Evolutionary conservation across 2,113 vertebrate species (phyloP), one percentile per base, ranked within the genome.

Genomic region (Eupsittula cactorum): DNA sequence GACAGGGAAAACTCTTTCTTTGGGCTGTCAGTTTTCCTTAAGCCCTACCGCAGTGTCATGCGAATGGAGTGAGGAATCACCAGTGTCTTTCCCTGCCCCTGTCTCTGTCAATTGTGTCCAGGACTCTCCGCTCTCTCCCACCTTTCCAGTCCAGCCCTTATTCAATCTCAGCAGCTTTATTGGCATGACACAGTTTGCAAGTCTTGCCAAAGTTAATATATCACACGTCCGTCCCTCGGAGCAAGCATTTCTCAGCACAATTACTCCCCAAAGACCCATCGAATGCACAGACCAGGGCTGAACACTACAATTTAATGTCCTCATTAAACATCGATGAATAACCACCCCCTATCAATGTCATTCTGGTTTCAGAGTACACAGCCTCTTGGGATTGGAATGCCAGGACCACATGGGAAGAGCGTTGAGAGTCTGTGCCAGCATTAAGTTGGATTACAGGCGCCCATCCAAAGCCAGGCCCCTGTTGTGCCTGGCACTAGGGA

Each of bases 171-270:
- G 14, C 18, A 39, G 88, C 74, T 23, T 96, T 82, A 96, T 92
- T 94, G 96, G 87, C 96, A 29, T 96, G 95, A 95, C 95, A 93
- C 23, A 55, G 82, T 24, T 55, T 95, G 90, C 82, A 74, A 96
- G 93, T 59, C 23, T 93, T 96, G 94, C 96, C 96, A 97, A 90
- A 96, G 90, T 75, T 35, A 47, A 96, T 96, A 77, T 60, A 93
- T 97, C 96, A 96, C 27, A 6, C 42, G 79, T 82, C 59, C 9
- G 31, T 91, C 78, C 90, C 85, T 12, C 17, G 64, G 82, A 95
- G 94, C 85, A 57, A 90, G 7, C 87, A 53, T 52, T 76, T 64
- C 96, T 76, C 70, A 88, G 78, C 89, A 14, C 94, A 50, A 90
- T 94, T 46, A 95, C 82, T 95, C 94, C 95, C 94, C 90, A 44